Base-by-base conservation (phyloP, 2,888 invertebrate species). In the Matsumyia berberina region DNA sequence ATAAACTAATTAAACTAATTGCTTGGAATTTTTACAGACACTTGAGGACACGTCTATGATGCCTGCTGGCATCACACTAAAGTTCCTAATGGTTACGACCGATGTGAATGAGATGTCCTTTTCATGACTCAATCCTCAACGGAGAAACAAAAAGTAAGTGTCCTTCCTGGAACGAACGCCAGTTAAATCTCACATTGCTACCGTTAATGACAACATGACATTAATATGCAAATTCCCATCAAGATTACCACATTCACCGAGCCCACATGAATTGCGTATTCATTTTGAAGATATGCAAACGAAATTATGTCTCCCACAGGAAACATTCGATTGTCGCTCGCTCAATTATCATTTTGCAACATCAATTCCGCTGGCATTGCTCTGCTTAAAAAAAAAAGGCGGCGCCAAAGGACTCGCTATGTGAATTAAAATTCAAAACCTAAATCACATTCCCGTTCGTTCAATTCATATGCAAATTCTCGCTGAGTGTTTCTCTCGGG, bases 401-500 rank as follows among this genome's bases (percentile, higher is more conserved):
- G 11, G 19, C 35, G 33, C 3, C 2, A 15, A 37, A 8, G 17
- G 31, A 44, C n/a, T 31, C 33, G 24, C 24, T 35, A 15, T 35
- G 6, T 1, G 19, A 57, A 66, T 66, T 57, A 49, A 74, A 74
- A 74, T 74, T 64, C 55, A 44, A 33, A 66, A 37, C 57, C 37
- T 57, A 37, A 66, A 37, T 57, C 46, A 46, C 17, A 58, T 66
- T 46, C n/a, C 35, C 17, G 33, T 35, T 66, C 17, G 19, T 39
- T n/a, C 37, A 57, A 74, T 74, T 66, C 74, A 49, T 57, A 74
- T 74, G 74, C 57, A 57, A 74, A 74, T 67, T 67, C 15, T 0
- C 1, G 24, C 29, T 5, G 9, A 53, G 66, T 17, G 12, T 15
- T 15, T 46, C 53, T 67, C 53, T 29, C 39, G 24, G 53, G 60